Evolutionary conservation across 2,888 invertebrate genomes (phyloP), one percentile per base, ranked within the genome.

Genomic region (Apamea crenata): DNA sequence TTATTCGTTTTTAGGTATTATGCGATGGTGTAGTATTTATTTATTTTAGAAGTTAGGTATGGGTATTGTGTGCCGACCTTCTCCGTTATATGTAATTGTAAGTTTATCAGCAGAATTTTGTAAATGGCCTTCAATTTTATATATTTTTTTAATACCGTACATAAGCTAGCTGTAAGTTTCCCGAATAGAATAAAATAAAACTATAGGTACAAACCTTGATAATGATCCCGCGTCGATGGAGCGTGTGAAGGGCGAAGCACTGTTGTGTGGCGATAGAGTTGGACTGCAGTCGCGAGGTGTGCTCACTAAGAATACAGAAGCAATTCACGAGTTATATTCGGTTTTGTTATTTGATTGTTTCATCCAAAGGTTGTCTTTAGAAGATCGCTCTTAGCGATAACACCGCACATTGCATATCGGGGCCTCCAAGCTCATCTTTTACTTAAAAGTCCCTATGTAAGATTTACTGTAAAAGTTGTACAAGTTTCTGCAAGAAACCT

Each of bases 221-320:
- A 98, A 95, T 53, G 97, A 97, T 77, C 97, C 97, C 73, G 98
- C 97, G 92, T 98, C 98, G 91, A 98, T 97, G 72, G 98, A 98
- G 93, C 98, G 97, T 53, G 98, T 98, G 94, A 98, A 98, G 29
- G 98, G 98, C 25, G 97, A 97, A 0, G 94, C 96, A 91, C 97
- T 97, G 94, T 98, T 98, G 91, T 98, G 97, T 18, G 98, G 98
- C 71, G 98, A 98, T 88, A 98, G 94, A 44, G 98, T 98, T 1
- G 98, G 98, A 93, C 98, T 98, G 96, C 98, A 98, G 94, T 98
- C 98, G 90, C 98, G 98, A 21, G 98, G 98, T 44, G 98, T 98
- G 89, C 98, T 98, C 92, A 98, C 98, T 97, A 97, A 94, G 80
- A 92, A 86, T 86, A 93, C 88, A 82, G 74, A 74, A 68, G 81